Percentiles rank a stretch among this genome's conserved stretches.
Conservation (phyloP, 2,113 vertebrate species). For the Gallinago jamesoni region DNA sequence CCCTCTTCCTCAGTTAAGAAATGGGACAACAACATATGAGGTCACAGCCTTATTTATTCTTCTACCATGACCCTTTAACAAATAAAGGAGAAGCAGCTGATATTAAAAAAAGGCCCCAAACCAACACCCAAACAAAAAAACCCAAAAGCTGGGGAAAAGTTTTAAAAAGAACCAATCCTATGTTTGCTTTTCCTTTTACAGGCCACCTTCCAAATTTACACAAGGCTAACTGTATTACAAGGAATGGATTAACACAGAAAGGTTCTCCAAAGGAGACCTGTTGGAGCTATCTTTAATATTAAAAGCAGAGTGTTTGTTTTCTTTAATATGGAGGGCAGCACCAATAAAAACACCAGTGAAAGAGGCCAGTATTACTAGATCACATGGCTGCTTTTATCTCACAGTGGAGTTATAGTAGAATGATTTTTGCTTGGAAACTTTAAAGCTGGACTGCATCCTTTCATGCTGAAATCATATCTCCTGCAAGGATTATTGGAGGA, state of each 20-base stretch:
- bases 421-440: conserved; percentile 66
- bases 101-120: not conserved
- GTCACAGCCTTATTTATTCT: not conserved
- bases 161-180: not conserved
- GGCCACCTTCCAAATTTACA: conserved; percentile 34
- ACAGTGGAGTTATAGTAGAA: conserved; percentile 48
- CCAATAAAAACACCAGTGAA: conserved; percentile 62
- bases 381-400: conserved; percentile 63
- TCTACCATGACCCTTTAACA: not conserved
- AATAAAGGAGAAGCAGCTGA: not conserved
- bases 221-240: conserved; percentile 46
- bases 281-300: conserved; percentile 66
- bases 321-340: conserved; percentile 48
- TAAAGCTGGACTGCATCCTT: conserved; percentile 57
- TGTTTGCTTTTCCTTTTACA: conserved; percentile 42
- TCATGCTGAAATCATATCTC: conserved; percentile 69
- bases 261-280: conserved; percentile 39
- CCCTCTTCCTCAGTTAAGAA: not conserved
- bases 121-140: not conserved
- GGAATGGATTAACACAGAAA: conserved; percentile 50
- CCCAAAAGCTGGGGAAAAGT: not conserved
- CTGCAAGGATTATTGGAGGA: conserved; percentile 57
- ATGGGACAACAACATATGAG: not conserved
- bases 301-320: conserved; percentile 61
- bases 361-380: conserved; percentile 51